These are phyloP conservation scores for Scyliorhinus canicula DNA, from an alignment of 2,797 vertebrate genomes.

Conservation along the genomic window DNA sequence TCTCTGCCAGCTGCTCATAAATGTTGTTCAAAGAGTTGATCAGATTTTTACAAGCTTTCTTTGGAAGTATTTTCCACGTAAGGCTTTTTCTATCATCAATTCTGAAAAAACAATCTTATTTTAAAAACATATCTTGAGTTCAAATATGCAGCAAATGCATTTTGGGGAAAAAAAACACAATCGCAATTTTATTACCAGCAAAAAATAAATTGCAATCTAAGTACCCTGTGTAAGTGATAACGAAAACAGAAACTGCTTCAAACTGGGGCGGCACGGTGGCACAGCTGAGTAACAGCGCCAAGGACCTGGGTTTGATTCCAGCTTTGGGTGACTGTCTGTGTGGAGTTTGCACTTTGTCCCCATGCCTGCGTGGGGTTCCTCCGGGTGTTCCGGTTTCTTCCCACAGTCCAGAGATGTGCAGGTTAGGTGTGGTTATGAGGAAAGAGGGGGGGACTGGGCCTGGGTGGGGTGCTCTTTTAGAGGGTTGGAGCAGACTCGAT, in stretches of 20 bases:
- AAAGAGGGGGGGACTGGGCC: too few relatives aligned
- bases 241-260: not conserved
- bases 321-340: too few relatives aligned
- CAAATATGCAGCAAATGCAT: not conserved
- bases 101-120: conserved; percentile 56
- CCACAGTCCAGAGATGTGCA: too few relatives aligned
- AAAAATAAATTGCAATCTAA: not conserved
- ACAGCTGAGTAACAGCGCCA: too few relatives aligned
- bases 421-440: too few relatives aligned
- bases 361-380: too few relatives aligned
- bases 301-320: too few relatives aligned
- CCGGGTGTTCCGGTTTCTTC: too few relatives aligned
- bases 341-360: too few relatives aligned
- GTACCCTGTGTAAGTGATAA: not conserved
- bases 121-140: not conserved
- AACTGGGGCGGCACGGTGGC: too few relatives aligned
- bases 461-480: too few relatives aligned
- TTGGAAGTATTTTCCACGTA: conserved; percentile 92
- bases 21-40: conserved; percentile 83
- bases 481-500: too few relatives aligned
- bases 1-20: conserved; percentile 82
- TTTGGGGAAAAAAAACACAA: not conserved
- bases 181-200: not conserved
- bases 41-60: conserved; percentile 94
- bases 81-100: conserved; percentile 87